Evolutionary conservation across 2,797 vertebrate genomes (phyloP), one percentile per base, ranked within the genome.

Genomic region (Xenops minutus): DNA sequence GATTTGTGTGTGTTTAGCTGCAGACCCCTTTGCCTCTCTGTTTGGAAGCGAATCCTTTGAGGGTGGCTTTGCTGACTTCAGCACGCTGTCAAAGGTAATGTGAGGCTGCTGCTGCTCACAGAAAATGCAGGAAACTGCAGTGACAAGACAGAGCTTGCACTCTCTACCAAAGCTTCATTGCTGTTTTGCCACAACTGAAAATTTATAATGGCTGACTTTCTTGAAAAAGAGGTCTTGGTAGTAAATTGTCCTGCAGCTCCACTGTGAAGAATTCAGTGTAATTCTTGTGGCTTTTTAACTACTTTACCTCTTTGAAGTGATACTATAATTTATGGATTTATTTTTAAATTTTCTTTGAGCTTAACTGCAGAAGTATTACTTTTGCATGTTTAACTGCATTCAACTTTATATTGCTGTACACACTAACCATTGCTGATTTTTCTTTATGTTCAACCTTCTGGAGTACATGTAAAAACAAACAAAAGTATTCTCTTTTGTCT

Each of bases 51-150:
- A 99, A 68, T 98, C 99, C 10, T 99, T 99, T 95, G 98, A 98
- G 96, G 98, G 98, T 49, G 99, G 99, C 90, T 99, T 99, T 98
- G 99, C 99, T 93, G 99, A 99, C 97, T 99, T 99, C 91, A 99
- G 98, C 97, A 97, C 97, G 2, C 97, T 99, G 95, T 97, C 99
- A 62, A 99, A 99, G 99, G 99, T 99, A 99, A 98, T 67, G 2
- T 30, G 55, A 58, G 89, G 10, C 94, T 89, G 80, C 71, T 89
- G 80, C 71, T 83, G 5, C 59, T 88, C 91, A 34, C 26, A 66
- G 89, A 87, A 96, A 94, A 82, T 54, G 77, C 69, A 59, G 55
- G 48, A 76, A 82, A 61, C 87, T 55, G 41, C 63, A 67, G 34
- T 52, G 90, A 56, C 58, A 48, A 52, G 85, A 29, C 49, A 14